Base-by-base conservation (phyloP, 2,888 invertebrate species). In the Thera obeliscata region DNA sequence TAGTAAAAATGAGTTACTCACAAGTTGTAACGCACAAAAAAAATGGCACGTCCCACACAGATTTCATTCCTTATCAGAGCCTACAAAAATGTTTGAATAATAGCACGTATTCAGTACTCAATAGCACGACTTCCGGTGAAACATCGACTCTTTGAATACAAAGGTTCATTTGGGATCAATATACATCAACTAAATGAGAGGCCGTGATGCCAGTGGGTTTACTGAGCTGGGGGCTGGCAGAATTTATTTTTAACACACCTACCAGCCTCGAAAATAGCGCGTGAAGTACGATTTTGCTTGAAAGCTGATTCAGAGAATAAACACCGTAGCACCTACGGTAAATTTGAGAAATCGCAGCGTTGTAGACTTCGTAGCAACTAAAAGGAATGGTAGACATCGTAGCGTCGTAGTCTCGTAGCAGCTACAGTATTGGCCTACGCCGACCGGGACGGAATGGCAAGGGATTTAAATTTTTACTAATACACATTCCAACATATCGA, bases 141-240 rank as follows among this genome's bases (percentile, higher is more conserved):
- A 81, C 71, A 75, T 71, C 72, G 75, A 75, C 76, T 78, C 76
- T 81, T 81, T 81, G 81, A 83, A 83, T 79, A 85, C 81, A 84
- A 84, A 76, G 82, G 70, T 76, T 74, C 70, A 71, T 76, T 74
- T 70, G 81, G 81, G 81, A 82, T 85, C 85, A 83, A 86, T 85
- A 86, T 84, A 82, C 81, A 81, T 84, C 84, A 85, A 79, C 75
- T 81, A 81, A 87, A 86, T 85, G 86, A 84, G 81, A 82, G 74
- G 74, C 69, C 70, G 72, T 66, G 70, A 71, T 76, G 76, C 75
- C 76, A 60, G 75, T 70, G 73, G 73, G 38, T 56, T 56, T 56
- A 12, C 33, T 33, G 52, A 52, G 8, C 52, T 46, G 43, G 43
- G 43, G 9, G 2, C 43, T 0, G 12, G 50, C 0, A 22, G 50